These are phyloP conservation scores for Clamator glandarius DNA, from an alignment of 2,797 vertebrate species.

Conservation along the genomic window DNA sequence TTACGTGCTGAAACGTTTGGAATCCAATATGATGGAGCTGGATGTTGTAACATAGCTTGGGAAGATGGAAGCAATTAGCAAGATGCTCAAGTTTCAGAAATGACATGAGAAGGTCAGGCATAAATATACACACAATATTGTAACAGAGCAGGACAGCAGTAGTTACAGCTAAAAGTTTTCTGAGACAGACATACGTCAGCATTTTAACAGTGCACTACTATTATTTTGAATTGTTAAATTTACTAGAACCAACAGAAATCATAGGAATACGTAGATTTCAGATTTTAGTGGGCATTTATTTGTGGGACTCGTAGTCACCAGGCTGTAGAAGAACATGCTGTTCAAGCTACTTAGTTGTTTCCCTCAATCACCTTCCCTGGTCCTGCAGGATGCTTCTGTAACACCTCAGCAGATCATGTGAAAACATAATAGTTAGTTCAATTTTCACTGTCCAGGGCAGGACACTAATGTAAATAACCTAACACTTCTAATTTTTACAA, in stretches of 20 bases:
- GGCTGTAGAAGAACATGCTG: neutral
- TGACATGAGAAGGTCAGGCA: neutral
- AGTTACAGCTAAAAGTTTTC: neutral
- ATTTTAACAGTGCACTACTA: neutral
- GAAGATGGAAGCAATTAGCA: constrained; percentile 16
- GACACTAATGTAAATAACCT: neutral
- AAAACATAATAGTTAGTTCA: neutral
- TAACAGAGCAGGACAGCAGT: neutral
- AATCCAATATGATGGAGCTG: neutral
- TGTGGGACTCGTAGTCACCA: neutral
- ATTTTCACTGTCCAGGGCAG: neutral
- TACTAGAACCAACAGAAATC: neutral
- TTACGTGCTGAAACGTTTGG: neutral
- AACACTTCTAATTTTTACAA: neutral
- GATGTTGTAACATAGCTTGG: neutral
- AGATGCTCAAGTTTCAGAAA: constrained; percentile 12
- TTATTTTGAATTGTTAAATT: neutral
- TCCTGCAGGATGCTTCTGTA: neutral
- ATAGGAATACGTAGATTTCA: neutral
- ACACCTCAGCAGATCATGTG: neutral
- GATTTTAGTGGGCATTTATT: neutral
- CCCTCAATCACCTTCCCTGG: too few species aligned
- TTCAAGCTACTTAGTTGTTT: neutral
- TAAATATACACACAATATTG: neutral
- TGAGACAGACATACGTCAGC: neutral